Evolutionary conservation across 64 coral and sea anemone genomes (phyloP), one percentile per base, ranked within the genome.

Genomic region (Pocillopora damicornis): DNA sequence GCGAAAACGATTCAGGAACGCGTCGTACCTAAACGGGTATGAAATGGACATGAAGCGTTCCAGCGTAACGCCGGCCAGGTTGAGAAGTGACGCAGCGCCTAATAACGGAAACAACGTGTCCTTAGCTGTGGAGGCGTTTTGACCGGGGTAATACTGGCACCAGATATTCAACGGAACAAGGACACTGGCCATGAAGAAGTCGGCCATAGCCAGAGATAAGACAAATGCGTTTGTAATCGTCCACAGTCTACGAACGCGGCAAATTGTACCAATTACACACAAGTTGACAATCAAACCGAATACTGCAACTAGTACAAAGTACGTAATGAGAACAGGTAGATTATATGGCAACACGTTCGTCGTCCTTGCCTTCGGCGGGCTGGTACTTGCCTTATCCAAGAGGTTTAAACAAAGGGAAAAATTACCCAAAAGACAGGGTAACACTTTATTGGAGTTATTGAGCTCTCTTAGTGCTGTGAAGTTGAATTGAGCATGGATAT

Each of bases 211-310:
- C 15, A 97, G 61, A 37, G 88, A 90, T 22, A 92, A 82, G 22
- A 97, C 89, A 60, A 97, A 97, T 2, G 87, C 64, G 63, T 97
- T 97, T 10, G 94, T 93, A 11, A 97, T 83, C 1, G 91, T 97
- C 30, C 88, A 88, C 0, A 97, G 84, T 15, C 91, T 89, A 4
- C 94, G 82, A 2, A 82, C 88, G 0, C 88, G 91, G 38, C 84
- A 34, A 11, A 97, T 93, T 0, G 94, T 97, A 0, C 38, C 74
- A 16, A 97, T 86, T 4, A 97, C 71, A 0, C 91, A 38, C 2
- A 93, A 71, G 36, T 97, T 97, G 15, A 90, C 58, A 7, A 74
- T 34, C 23, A 90, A 38, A 2, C 94, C 91, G 0, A 97, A 74
- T 1, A 85, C 83, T 77, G 92, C 89, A 15, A 97, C 23, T 1